phyloP scores from a whole-genome alignment of 2,113 vertebrate genomes.

The Pavo muticus region DNA sequence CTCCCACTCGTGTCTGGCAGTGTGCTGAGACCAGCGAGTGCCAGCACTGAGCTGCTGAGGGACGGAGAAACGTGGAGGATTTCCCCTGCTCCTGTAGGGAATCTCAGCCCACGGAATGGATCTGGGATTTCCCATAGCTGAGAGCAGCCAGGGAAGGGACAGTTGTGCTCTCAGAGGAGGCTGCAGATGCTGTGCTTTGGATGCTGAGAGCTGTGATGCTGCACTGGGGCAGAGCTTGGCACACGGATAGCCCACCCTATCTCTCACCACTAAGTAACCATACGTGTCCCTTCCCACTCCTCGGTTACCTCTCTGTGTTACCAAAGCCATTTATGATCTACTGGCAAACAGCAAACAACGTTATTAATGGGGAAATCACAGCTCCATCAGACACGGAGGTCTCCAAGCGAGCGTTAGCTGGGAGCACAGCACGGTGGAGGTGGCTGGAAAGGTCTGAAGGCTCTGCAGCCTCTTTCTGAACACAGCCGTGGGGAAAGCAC shows the following conservation, averaged over 20 bases:
- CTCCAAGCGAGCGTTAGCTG: not conserved
- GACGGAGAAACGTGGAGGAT: not conserved
- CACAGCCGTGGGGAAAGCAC: fast-evolving
- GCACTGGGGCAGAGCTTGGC: not conserved
- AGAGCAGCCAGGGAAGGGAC: not conserved
- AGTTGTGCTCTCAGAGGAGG: not conserved
- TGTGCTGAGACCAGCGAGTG: not conserved
- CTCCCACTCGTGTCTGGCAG: not conserved
- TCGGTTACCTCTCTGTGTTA: not conserved
- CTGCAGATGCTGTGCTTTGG: not conserved
- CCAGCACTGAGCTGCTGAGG: not conserved
- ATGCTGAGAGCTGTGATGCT: not conserved
- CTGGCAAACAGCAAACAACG: fast-evolving
- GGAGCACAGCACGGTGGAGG: not conserved
- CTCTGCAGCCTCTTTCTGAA: not conserved
- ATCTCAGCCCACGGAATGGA: not conserved
- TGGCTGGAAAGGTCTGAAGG: not conserved
- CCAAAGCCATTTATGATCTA: not conserved
- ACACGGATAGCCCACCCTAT: not conserved
- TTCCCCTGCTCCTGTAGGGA: not conserved
- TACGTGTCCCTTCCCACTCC: fast-evolving
- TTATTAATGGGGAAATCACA: not conserved
- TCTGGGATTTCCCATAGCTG: not conserved
- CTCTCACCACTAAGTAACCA: not conserved
- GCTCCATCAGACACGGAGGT: not conserved